Percentiles rank a stretch among this genome's conserved stretches.
Evolutionary conservation across 2,888 invertebrate species (phyloP).

Genomic region (Conus canariensis): DNA sequence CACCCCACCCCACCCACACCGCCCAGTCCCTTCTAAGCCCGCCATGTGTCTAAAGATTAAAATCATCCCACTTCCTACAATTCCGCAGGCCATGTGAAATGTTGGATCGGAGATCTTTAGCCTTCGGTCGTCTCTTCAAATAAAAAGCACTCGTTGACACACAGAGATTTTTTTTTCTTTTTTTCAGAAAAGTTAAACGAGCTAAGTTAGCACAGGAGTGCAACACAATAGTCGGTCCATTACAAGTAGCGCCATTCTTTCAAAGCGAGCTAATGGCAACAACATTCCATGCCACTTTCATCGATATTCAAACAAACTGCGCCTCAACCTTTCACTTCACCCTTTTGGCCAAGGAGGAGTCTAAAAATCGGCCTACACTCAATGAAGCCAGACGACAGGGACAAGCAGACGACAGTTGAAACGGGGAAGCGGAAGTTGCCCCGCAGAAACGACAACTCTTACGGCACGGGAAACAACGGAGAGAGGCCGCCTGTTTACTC

Average conservation of each 20-base stretch:
- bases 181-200: neutral
- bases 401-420: too few relatives aligned
- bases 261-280: neutral
- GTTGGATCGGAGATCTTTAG: neutral
- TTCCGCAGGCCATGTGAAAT: conserved; percentile 5
- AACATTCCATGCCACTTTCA: conserved; percentile 29
- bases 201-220: neutral
- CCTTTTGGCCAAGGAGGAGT: neutral
- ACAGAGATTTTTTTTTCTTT: neutral
- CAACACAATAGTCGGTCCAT: conserved; percentile 6
- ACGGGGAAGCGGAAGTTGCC: neutral
- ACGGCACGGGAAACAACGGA: conserved; percentile 12
- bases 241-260: neutral
- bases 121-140: conserved; percentile 19
- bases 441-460: neutral
- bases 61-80: neutral
- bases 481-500: conserved; percentile 29
- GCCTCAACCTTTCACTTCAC: neutral
- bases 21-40: too few relatives aligned
- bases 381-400: neutral
- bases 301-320: conserved; percentile 27
- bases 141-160: neutral
- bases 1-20: neutral
- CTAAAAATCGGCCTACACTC: neutral
- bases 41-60: conserved; percentile 20